These are phyloP conservation scores for Lycodopsis pacificus DNA, from an alignment of 2,797 vertebrate species.

Conservation along the genomic window DNA sequence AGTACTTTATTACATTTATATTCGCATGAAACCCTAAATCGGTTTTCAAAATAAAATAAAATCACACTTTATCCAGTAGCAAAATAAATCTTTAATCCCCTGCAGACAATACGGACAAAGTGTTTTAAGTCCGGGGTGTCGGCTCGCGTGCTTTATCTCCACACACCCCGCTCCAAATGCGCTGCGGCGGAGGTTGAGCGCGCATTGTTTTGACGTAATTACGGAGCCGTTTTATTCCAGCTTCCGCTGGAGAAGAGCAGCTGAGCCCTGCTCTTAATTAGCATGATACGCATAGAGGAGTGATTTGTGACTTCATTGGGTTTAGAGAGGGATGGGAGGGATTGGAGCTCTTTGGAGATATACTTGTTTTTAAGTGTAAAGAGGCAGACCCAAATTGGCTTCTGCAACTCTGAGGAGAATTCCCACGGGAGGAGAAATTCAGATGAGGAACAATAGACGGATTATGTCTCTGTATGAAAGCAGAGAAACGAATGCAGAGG, in stretches of 20 bases:
- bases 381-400: conserved; percentile 70
- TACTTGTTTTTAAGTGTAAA: conserved; percentile 73
- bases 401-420: conserved; percentile 68
- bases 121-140: conserved; percentile 68
- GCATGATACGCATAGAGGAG: conserved; percentile 77
- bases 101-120: conserved; percentile 55
- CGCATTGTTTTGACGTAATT: conserved; percentile 83
- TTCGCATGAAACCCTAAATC: conserved; percentile 21
- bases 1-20: conserved; percentile 11
- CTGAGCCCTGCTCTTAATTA: conserved; percentile 81
- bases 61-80: conserved; percentile 22
- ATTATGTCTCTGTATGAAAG: conserved; percentile 74
- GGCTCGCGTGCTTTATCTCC: conserved; percentile 62
- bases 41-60: background rate
- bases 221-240: conserved; percentile 70
- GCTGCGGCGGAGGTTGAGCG: conserved; percentile 66
- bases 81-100: conserved; percentile 52
- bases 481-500: conserved; percentile 66
- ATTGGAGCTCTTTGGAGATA: conserved; percentile 80
- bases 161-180: conserved; percentile 47
- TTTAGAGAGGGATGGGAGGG: conserved; percentile 68
- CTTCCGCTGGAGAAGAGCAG: conserved; percentile 67
- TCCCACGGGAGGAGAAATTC: conserved; percentile 65
- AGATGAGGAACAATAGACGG: conserved; percentile 71
- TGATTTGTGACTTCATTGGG: conserved; percentile 80